phyloP scores from a whole-genome alignment of 2,888 invertebrate species.

The Gisinianus flammeolus region DNA sequence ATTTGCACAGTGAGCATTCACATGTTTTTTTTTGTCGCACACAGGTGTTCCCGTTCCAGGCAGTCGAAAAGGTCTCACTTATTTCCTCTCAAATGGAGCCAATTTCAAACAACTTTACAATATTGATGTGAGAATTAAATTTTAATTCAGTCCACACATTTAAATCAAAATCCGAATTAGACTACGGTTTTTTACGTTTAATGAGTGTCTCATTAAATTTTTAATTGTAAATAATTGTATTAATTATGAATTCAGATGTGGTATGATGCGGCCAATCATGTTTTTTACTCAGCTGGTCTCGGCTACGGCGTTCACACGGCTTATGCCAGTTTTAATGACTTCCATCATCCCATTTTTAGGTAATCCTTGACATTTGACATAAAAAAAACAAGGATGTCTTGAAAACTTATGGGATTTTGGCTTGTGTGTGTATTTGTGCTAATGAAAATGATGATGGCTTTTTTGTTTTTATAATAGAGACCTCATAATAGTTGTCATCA shows the following conservation, averaged over 20 bases:
- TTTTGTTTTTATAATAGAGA: constrained; percentile 23
- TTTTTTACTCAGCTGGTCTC: constrained; percentile 23
- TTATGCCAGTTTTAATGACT: constrained; percentile 29
- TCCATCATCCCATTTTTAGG: constrained; percentile 35
- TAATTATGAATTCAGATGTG: constrained; percentile 17
- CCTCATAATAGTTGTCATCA: not conserved
- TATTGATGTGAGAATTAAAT: constrained; percentile 4
- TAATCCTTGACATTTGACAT: not conserved
- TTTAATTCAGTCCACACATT: not conserved
- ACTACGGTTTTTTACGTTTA: not conserved
- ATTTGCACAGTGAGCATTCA: not conserved
- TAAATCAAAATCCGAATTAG: no score
- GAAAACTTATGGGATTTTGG: no score
- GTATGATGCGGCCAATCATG: constrained; percentile 22
- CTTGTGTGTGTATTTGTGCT: no score
- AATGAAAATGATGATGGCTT: no score
- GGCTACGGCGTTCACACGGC: constrained; percentile 34
- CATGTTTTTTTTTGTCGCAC: no score
- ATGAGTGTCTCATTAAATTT: not conserved
- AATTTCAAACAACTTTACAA: constrained; percentile 5
- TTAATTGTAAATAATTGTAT: not conserved
- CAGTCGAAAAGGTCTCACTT: constrained; percentile 4
- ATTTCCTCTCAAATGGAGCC: not conserved
- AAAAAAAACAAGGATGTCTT: no score
- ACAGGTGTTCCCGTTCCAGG: constrained; percentile 23